phyloP scores from a whole-genome alignment of 2,888 invertebrate species.

The Omphaloscelis lunosa region DNA sequence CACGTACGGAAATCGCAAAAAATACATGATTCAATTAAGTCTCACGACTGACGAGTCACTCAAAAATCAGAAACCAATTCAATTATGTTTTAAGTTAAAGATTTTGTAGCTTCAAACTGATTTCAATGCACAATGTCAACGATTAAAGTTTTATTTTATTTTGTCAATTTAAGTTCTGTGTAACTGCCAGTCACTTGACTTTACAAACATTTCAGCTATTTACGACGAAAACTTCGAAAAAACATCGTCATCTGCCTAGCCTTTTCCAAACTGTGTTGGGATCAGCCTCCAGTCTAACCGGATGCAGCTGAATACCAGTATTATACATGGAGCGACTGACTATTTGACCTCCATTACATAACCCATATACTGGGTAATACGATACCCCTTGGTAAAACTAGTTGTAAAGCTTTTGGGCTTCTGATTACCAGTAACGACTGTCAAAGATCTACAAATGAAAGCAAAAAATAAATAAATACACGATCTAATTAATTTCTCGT shows the following conservation, averaged over 20 bases:
- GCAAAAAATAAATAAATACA: conserved; percentile 4
- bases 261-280: too few species aligned
- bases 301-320: too few species aligned
- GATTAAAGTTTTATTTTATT: not conserved
- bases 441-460: too few species aligned
- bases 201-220: not conserved
- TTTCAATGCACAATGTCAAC: conserved; percentile 13
- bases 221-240: too few species aligned
- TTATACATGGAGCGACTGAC: too few species aligned
- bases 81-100: conserved; percentile 32
- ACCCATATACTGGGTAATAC: too few species aligned
- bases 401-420: too few species aligned
- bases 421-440: too few species aligned
- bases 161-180: not conserved
- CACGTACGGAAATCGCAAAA: conserved; percentile 52
- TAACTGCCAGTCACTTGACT: not conserved
- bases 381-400: too few species aligned
- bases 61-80: conserved; percentile 38
- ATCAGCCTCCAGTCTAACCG: too few species aligned
- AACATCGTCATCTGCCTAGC: too few species aligned
- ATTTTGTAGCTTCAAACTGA: conserved; percentile 14
- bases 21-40: conserved; percentile 44
- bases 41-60: conserved; percentile 41
- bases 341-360: too few species aligned
- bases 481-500: conserved; percentile 25